Percentiles rank a stretch among this genome's conserved stretches.
These are phyloP conservation scores for Kradibia gibbosae DNA, from an alignment of 1,140 invertebrate species.

Conservation along the genomic window DNA sequence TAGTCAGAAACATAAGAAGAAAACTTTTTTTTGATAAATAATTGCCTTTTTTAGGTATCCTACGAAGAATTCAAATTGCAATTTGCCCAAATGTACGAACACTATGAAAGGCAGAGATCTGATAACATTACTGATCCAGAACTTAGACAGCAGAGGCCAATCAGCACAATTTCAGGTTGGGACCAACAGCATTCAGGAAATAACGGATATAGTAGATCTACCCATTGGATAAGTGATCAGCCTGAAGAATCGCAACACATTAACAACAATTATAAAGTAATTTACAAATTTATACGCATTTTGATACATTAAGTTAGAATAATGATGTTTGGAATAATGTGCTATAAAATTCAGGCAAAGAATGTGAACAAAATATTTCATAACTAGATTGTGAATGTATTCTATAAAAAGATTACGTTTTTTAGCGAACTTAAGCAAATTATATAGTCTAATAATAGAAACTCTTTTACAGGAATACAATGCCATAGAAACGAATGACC, in stretches of 20 bases:
- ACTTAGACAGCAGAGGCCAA: constrained; percentile 91
- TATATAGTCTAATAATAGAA: too few relatives aligned
- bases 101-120: constrained; percentile 93
- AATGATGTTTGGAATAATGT: neutral
- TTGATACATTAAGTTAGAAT: neutral
- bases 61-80: constrained; percentile 98
- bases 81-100: constrained; percentile 97
- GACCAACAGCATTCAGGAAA: constrained; percentile 79
- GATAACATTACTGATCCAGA: constrained; percentile 96
- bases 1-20: neutral
- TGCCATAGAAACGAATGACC: constrained; percentile 64
- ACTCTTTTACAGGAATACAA: constrained; percentile 63
- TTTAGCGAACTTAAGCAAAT: too few relatives aligned
- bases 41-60: constrained; percentile 78
- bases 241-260: constrained; percentile 66
- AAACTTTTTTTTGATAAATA: constrained; percentile 4
- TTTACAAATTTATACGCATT: neutral
- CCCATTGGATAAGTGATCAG: constrained; percentile 69
- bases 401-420: too few relatives aligned
- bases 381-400: too few relatives aligned
- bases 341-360: too few relatives aligned
- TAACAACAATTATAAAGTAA: constrained; percentile 69
- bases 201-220: constrained; percentile 67
- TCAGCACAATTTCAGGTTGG: constrained; percentile 97
- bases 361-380: too few relatives aligned